phyloP scores from a whole-genome alignment of 2,888 invertebrate species.

The Drosophila suboccidentalis region DNA sequence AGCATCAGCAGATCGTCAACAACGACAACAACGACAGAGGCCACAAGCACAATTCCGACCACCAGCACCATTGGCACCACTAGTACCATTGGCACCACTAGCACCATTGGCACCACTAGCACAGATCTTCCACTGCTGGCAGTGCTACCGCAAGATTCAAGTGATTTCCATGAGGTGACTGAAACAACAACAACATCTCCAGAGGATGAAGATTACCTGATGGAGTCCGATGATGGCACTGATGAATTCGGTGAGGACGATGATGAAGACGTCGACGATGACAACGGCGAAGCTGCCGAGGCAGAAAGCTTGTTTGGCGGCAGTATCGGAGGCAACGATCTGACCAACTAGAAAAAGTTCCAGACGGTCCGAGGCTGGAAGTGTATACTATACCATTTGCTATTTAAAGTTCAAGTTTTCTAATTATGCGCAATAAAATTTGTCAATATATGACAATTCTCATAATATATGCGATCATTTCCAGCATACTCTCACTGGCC shows the following conservation, averaged over 20 bases:
- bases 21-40: background rate
- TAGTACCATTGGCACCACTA: background rate
- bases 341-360: background rate
- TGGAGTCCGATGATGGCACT: background rate
- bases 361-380: background rate
- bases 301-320: background rate
- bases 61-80: background rate
- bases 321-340: constrained; percentile 16
- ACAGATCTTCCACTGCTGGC: background rate
- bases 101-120: background rate
- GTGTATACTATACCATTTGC: too few relatives aligned
- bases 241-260: background rate
- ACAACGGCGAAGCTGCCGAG: background rate
- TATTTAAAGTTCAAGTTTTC: too few relatives aligned
- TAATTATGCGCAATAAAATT: too few relatives aligned
- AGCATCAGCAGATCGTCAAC: background rate
- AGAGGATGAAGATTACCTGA: background rate
- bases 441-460: too few relatives aligned
- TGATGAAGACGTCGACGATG: background rate
- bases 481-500: too few relatives aligned
- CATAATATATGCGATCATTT: too few relatives aligned
- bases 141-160: background rate
- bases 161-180: background rate
- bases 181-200: background rate
- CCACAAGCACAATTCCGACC: background rate